Conservation (phyloP, 2,113 vertebrate genomes). For the Chaetura pelagica region DNA sequence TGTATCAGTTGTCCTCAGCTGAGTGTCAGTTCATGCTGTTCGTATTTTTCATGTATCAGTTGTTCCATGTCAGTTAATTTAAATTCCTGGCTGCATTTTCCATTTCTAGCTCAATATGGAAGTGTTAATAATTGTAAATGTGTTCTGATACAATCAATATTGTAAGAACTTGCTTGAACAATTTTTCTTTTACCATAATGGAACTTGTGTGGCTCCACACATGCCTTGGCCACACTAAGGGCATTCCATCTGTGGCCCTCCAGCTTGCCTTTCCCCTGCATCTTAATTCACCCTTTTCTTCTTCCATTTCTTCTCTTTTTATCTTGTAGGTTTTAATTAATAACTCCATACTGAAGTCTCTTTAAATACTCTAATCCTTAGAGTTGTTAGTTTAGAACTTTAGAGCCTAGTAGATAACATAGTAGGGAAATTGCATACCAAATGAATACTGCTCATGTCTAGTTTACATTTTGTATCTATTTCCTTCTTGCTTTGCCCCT, state of each 20-base stretch:
- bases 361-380: background rate
- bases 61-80: background rate
- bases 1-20: background rate
- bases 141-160: background rate
- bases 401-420: background rate
- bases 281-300: background rate
- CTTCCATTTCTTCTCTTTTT: background rate
- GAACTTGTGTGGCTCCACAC: background rate
- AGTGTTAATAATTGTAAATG: background rate
- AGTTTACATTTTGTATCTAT: background rate
- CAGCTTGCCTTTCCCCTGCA: background rate
- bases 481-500: background rate
- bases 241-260: background rate
- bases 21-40: background rate
- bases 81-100: background rate
- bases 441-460: background rate
- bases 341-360: background rate
- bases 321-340: background rate
- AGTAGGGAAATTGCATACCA: background rate
- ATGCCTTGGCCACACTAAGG: background rate
- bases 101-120: background rate
- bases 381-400: background rate
- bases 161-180: background rate
- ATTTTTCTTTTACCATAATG: background rate
- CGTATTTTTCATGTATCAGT: background rate